These are phyloP conservation scores for Strongylocentrotus purpuratus DNA, from an alignment of 35 echinoderm and acorn worm genomes.

Conservation along the genomic window DNA sequence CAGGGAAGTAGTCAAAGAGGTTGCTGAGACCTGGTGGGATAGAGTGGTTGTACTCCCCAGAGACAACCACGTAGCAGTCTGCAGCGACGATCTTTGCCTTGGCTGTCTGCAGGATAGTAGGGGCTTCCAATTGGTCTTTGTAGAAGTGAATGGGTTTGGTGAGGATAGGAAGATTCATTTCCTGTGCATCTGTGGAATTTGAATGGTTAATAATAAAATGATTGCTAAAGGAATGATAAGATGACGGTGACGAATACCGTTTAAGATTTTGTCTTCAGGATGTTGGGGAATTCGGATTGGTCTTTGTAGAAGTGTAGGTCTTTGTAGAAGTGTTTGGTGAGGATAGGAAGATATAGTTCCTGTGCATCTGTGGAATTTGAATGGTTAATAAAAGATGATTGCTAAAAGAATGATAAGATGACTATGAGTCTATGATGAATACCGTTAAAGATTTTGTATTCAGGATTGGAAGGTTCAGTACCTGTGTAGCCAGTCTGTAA, in stretches of 20 bases:
- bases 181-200: slow-evolving; percentile 65
- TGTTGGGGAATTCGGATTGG: slow-evolving; percentile 47
- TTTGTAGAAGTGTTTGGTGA: slow-evolving; percentile 60
- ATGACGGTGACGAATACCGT: no score
- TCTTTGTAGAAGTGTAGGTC: slow-evolving; percentile 79
- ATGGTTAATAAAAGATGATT: neutral
- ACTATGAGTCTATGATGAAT: no score
- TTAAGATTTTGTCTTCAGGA: neutral
- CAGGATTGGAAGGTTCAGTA: no score
- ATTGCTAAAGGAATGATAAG: neutral
- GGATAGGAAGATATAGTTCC: slow-evolving; percentile 73
- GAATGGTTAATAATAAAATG: neutral
- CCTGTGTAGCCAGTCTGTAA: no score
- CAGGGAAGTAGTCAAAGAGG: slow-evolving; percentile 88
- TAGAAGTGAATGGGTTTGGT: slow-evolving; percentile 83
- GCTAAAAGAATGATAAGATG: neutral
- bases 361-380: slow-evolving; percentile 62
- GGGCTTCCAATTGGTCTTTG: slow-evolving; percentile 61
- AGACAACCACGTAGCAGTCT: slow-evolving; percentile 82
- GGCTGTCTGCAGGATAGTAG: slow-evolving; percentile 52
- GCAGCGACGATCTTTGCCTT: slow-evolving; percentile 73
- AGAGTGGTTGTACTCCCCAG: slow-evolving; percentile 96
- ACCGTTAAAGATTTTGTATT: no score
- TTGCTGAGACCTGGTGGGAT: slow-evolving; percentile 93
- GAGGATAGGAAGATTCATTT: slow-evolving; percentile 76